Evolutionary conservation across 2,797 vertebrate genomes (phyloP), one percentile per base, ranked within the genome.

Genomic region (Paratrypauchen microcephalus): DNA sequence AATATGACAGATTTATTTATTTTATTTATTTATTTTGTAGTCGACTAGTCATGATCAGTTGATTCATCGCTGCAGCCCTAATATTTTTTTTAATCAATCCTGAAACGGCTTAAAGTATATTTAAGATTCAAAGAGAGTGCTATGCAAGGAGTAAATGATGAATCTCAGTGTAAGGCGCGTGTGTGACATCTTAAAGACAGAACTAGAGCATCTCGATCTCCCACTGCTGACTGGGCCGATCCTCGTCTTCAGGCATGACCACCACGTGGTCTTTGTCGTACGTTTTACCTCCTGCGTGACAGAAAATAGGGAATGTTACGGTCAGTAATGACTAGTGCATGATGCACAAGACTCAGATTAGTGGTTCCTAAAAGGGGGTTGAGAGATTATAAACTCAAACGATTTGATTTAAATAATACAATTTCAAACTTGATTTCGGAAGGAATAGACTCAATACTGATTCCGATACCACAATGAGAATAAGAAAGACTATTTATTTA

Each of bases 181-280:
- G 8, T n/a, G 41, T 16, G 41, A 45, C 1, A 5, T 45, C 15
- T 4, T 12, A 63, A 32, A 15, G 45, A 13, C 41, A 13, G 36
- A 26, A 47, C 24, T 86, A 92, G 16, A 96, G 82, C 67, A 97
- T 84, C 48, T 94, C 85, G 2, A 97, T 58, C 41, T 94, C 91
- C 97, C 97, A 99, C 69, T 90, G 77, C 68, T 97, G 97, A 0
- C 93, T 93, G 0, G 81, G 73, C 32, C 93, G 88, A 57, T 95
- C 94, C 0, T 96, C 93, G 0, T 77, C 78, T 59, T 66, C 55
- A 0, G 91, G 92, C 92, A 94, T 94, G 0, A 99, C 81, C 32
- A 99, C 88, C 69, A 93, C 93, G 0, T 96, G 95, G 66, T 99
- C 95, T 75, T 86, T 91, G 88, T 99, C 97, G 0, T 97, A 99